Evolutionary conservation across 2,888 invertebrate species (phyloP), one percentile per base, ranked within the genome.

Genomic region (Eucriotettix oculatus): DNA sequence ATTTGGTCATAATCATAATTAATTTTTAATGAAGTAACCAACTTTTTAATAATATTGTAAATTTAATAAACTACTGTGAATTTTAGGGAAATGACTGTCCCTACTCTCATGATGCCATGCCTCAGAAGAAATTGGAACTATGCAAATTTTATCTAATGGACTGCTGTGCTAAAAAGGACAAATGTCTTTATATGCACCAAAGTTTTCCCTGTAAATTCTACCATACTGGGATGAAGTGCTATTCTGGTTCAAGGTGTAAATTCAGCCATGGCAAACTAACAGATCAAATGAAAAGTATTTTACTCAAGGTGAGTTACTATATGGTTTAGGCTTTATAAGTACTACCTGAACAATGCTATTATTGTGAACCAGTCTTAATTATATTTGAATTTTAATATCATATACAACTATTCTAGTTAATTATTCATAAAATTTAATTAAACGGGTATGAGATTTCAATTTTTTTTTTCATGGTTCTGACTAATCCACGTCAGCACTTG

Each of bases 141-240:
- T 98, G 97, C 75, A 97, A 96, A 76, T 97, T 95, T 76, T 97
- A 96, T 76, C 75, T 96, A 62, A 90, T 90, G 85, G 93, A 93
- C 66, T 91, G 91, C 73, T 97, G 97, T 76, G 88, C 90, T 59
- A 97, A 96, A 76, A 85, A 91, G 68, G 94, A 94, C 68, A 90
- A 92, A 74, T 98, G 97, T 76, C 80, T 91, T 17, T 98, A 93
- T 71, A 90, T 97, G 90, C 97, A 97, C 76, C 84, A 88, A 68
- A 95, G 96, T 73, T 97, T 95, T 73, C 97, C 97, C 16, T 97
- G 97, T 76, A 96, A 96, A 79, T 96, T 88, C 76, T 95, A 87
- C 75, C 96, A 98, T 72, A 90, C 94, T 58, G 95, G 95, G 64
- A 80, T 90, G 73, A 85, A 86, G 60, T 96, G 96, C 73, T 81